phyloP scores from a whole-genome alignment of 2,113 vertebrate species.

The Eolophus roseicapilla region DNA sequence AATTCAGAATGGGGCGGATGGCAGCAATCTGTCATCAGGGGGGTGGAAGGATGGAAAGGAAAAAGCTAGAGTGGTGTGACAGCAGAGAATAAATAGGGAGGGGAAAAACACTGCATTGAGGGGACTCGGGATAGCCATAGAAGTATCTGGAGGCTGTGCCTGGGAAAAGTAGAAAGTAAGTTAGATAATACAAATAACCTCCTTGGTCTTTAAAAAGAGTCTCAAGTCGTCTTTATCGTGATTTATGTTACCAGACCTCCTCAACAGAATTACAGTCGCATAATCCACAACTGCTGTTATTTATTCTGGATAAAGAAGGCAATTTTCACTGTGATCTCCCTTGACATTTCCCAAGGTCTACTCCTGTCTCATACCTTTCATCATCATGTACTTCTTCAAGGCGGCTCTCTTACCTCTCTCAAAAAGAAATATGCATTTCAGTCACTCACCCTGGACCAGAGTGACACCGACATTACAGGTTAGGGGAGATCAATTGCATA shows the following conservation, averaged over 20 bases:
- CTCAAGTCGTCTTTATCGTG: not conserved
- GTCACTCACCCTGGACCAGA: constrained; percentile 12
- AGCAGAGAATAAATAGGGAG: not conserved
- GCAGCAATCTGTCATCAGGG: not conserved
- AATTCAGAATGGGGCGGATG: not conserved
- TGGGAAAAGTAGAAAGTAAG: not conserved
- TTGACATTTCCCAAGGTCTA: constrained; percentile 57
- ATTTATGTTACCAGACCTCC: constrained; percentile 8
- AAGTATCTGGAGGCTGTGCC: not conserved
- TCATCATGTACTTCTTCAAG: constrained; percentile 37
- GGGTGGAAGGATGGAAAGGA: not conserved
- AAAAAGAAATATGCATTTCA: constrained; percentile 13
- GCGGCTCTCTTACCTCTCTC: constrained; percentile 22
- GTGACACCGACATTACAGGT: constrained; percentile 14
- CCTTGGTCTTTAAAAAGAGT: not conserved
- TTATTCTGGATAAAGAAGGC: constrained; percentile 45
- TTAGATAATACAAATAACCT: not conserved
- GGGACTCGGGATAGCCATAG: not conserved
- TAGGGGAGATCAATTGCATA: constrained; percentile 43
- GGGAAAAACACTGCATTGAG: not conserved
- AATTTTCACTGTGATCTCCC: constrained; percentile 52
- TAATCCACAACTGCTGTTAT: constrained; percentile 28
- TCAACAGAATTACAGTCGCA: not conserved
- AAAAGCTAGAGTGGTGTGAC: not conserved
- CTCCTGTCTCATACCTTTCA: constrained; percentile 45